Evolutionary conservation across 2,113 vertebrate genomes (phyloP).

Genomic region (Cyphomyrus plagiostoma): DNA sequence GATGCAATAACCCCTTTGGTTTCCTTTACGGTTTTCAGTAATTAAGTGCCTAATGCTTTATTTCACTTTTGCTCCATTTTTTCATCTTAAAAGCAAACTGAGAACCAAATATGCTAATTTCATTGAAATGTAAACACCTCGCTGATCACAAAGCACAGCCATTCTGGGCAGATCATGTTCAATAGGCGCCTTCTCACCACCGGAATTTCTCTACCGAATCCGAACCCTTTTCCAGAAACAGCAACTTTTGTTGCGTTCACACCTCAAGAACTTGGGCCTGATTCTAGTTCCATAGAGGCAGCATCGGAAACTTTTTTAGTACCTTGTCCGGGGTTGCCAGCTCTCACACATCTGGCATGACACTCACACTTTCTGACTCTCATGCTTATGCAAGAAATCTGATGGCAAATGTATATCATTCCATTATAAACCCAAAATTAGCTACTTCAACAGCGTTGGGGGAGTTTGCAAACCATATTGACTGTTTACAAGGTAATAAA

Average conservation of each 20-base stretch:
- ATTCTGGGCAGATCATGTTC: not conserved
- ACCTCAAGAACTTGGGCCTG: not conserved
- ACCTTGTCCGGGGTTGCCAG: not conserved
- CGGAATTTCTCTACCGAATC: not conserved
- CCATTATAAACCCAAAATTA: no score
- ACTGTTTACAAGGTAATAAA: no score
- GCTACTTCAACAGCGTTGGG: no score
- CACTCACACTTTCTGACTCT: no score
- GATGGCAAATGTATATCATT: no score
- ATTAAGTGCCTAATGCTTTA: conserved; percentile 16
- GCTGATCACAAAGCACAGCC: not conserved
- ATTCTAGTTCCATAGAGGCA: not conserved
- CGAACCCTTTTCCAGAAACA: not conserved
- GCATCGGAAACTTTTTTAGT: not conserved
- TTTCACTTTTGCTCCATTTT: conserved; percentile 4
- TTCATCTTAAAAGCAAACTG: conserved; percentile 2
- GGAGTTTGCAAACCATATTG: no score
- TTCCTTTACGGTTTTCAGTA: conserved; percentile 5
- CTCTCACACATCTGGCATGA: no score
- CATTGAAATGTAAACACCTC: not conserved
- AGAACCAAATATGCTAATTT: conserved; percentile 1
- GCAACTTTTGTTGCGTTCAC: not conserved
- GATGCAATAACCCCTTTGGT: conserved; percentile 22
- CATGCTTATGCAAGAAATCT: no score
- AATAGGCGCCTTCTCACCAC: not conserved